A percentile compares a stretch with the other conserved stretches of the same genome.
Conservation (phyloP, 1,140 invertebrate species). For the Drosophila ironensis region DNA sequence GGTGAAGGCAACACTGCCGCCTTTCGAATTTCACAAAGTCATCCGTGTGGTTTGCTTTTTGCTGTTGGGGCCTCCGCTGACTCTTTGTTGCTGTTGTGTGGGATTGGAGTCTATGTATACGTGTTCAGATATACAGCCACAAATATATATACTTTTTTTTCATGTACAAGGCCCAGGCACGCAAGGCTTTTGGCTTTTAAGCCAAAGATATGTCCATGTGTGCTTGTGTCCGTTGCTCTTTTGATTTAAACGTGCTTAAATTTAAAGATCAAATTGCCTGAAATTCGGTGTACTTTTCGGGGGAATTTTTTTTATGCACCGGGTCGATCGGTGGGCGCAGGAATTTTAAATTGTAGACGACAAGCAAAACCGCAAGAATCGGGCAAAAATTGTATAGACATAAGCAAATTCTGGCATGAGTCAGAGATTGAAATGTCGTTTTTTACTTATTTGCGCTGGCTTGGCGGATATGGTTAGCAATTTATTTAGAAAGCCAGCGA, state of each 20-base stretch:
- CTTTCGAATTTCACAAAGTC: slow-evolving; percentile 79
- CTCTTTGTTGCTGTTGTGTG: slow-evolving; percentile 64
- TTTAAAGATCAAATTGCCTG: slow-evolving; percentile 76
- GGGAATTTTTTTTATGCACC: slow-evolving; percentile 6
- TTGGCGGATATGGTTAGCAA: slow-evolving; percentile 63
- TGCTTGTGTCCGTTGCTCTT: slow-evolving; percentile 59
- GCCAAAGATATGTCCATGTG: slow-evolving; percentile 33
- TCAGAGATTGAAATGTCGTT: slow-evolving; percentile 57
- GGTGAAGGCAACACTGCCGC: slow-evolving; percentile 54
- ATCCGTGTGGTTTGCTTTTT: slow-evolving; percentile 51
- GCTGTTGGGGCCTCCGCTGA: slow-evolving; percentile 35
- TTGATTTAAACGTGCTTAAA: slow-evolving; percentile 79
- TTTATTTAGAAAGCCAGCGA: slow-evolving; percentile 50
- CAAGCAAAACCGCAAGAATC: slow-evolving; percentile 53
- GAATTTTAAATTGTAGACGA: slow-evolving; percentile 71
- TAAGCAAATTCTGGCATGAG: slow-evolving; percentile 32
- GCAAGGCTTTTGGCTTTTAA: slow-evolving; percentile 46
- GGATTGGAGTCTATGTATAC: slow-evolving; percentile 49
- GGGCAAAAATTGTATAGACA: slow-evolving; percentile 6
- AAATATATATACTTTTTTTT: slow-evolving; percentile 24
- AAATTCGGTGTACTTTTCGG: slow-evolving; percentile 28
- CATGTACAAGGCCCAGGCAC: slow-evolving; percentile 47
- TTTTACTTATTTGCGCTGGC: neutral
- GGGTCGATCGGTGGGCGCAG: slow-evolving; percentile 40
- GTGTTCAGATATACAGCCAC: too few relatives aligned